Conservation (phyloP, 2,888 invertebrate species). For the Antheraea yamamai region DNA sequence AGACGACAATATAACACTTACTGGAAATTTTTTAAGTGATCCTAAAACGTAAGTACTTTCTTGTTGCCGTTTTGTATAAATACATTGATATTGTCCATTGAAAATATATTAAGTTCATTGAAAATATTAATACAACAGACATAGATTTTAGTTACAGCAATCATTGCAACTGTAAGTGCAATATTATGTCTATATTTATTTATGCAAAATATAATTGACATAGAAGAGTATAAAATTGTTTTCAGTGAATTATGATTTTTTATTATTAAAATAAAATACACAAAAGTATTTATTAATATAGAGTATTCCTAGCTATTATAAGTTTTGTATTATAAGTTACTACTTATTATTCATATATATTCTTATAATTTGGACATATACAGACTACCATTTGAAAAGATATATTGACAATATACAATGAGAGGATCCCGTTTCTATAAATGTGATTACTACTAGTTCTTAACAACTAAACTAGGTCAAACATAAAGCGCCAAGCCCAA, state of each 20-base stretch:
- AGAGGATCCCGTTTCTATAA: not conserved
- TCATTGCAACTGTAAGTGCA: not conserved
- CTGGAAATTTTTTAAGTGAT: slow-evolving; percentile 5
- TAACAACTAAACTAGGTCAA: not conserved
- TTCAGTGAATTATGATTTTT: no score
- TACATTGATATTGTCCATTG: not conserved
- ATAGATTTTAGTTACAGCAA: not conserved
- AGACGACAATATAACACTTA: slow-evolving; percentile 33
- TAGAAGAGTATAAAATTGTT: no score
- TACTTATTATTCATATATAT: not conserved
- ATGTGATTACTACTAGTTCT: not conserved
- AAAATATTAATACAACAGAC: not conserved
- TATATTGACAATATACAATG: not conserved
- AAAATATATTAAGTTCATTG: not conserved
- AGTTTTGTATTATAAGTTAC: no score
- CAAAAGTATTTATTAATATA: no score
- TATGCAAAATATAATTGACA: not conserved
- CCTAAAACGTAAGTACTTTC: slow-evolving; percentile 18
- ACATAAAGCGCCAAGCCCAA: not conserved
- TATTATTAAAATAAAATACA: no score
- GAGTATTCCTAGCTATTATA: no score
- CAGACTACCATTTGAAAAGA: no score
- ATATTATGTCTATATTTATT: not conserved
- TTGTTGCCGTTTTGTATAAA: not conserved
- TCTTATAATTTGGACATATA: not conserved